A percentile compares a stretch with the other conserved stretches of the same genome.
Evolutionary conservation across 2,888 invertebrate species (phyloP).

Genomic region (Meghimatium bilineatum): DNA sequence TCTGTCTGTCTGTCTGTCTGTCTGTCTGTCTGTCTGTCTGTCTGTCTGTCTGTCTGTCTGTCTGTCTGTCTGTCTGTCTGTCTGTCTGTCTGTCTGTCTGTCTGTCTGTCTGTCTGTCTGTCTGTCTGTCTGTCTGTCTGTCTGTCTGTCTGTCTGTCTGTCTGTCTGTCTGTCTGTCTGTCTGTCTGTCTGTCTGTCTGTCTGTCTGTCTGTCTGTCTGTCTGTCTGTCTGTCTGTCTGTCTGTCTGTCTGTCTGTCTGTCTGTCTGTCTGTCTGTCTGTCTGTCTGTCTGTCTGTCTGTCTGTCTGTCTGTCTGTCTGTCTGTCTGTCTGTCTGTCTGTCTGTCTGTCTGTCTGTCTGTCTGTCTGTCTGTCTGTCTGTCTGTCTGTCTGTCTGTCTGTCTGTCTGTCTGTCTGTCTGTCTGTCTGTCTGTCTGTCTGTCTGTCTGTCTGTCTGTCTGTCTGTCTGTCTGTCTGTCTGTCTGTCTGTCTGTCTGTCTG

Average conservation of each 20-base stretch:
- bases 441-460: conserved; percentile 1
- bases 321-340: not conserved
- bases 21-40: not conserved
- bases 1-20: conserved; percentile 6
- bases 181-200: not conserved
- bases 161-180: not conserved
- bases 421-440: conserved; percentile 1
- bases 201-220: not conserved
- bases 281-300: conserved; percentile 1
- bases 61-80: conserved; percentile 11
- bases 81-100: not conserved
- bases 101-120: conserved; percentile 15
- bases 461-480: not conserved
- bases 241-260: conserved; percentile 5
- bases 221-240: conserved; percentile 3
- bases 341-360: not conserved
- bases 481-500: conserved; percentile 5
- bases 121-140: not conserved
- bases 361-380: conserved; percentile 2
- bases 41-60: not conserved
- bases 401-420: not conserved
- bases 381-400: conserved; percentile 1
- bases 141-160: conserved; percentile 10
- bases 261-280: conserved; percentile 1
- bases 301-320: not conserved